Base-by-base conservation (phyloP, 1,140 invertebrate species). In the Brachionus manjavacas region DNA sequence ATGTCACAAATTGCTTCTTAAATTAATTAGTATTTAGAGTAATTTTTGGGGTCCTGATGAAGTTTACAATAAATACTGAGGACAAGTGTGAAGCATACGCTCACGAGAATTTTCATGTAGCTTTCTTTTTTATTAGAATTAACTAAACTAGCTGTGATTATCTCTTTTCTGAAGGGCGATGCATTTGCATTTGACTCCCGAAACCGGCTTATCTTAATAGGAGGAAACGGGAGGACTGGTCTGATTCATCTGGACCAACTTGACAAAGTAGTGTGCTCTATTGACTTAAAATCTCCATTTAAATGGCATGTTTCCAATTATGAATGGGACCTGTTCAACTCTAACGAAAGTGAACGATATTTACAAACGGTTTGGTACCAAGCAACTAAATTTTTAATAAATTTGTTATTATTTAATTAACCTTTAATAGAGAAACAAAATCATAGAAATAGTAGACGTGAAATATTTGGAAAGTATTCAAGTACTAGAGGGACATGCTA, bases 331-430 rank as follows among this genome's bases (percentile, higher is more conserved):
- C 20, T 16, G 16, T 76, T 76, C 35, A 72, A 41, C 43, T 72
- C 68, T 41, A 39, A 39, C 11, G 72, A 76, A 12, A 35, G 4
- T 35, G 72, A 76, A 14, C 39, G 72, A 23, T 76, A 23, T 23
- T 76, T 76, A 76, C 72, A 76, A 76, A 49, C 72, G 72, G 72
- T 76, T 76, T 76, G 72, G 72, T 76, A 76, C 14, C 39, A 11
- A 23, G 9, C 11, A 76, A 20, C 25, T 52, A 25, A 46, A 76
- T 49, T 76, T 49, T 20, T 25, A 25, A 31, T 28, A 25, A 25
- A 49, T 52, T 9, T 49, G 41, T 9, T 49, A 25, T 43, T 49
- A 46, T n/a, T 76, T 43, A 74, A 12, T 16, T 49, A 20, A 49
- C 20, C 25, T 12, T 76, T 46, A 35, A 25, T 25, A 76, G 72